A percentile compares a stretch with the other conserved stretches of the same genome.
Evolutionary conservation across 1,140 invertebrate genomes (phyloP).

Genomic region (Mercenaria mercenaria): DNA sequence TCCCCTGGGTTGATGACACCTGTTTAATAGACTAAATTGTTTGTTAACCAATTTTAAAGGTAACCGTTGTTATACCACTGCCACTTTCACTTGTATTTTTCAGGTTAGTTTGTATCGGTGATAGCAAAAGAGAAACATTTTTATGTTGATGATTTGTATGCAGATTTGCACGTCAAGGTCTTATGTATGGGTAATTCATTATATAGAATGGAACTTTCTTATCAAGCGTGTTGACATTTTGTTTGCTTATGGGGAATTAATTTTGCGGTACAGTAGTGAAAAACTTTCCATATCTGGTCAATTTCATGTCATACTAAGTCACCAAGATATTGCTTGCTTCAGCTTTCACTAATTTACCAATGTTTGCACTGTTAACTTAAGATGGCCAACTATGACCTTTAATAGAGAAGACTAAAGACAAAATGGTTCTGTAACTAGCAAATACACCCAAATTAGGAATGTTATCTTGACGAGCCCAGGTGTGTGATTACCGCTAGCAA

Average conservation of each 20-base stretch:
- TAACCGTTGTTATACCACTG: no score
- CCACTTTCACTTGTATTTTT: no score
- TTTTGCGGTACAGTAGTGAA: slow-evolving; percentile 34
- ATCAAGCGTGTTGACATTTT: slow-evolving; percentile 45
- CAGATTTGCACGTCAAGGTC: background rate
- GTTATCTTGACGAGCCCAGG: slow-evolving; percentile 55
- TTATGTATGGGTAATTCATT: background rate
- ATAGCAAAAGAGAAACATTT: no score
- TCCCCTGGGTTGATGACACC: background rate
- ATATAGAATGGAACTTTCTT: slow-evolving; percentile 14
- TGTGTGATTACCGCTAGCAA: slow-evolving; percentile 49
- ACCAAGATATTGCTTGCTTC: background rate
- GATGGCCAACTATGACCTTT: slow-evolving; percentile 38
- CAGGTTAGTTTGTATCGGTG: no score
- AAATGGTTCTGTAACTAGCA: slow-evolving; percentile 22
- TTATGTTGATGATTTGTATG: background rate
- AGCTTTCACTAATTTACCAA: slow-evolving; percentile 56
- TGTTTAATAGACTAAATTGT: slow-evolving; percentile 26
- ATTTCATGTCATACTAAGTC: slow-evolving; percentile 36
- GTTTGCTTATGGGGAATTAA: slow-evolving; percentile 43
- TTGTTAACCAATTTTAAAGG: background rate
- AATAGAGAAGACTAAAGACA: slow-evolving; percentile 29
- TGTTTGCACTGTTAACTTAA: slow-evolving; percentile 50
- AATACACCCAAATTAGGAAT: slow-evolving; percentile 28
- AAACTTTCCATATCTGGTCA: slow-evolving; percentile 15